Evolutionary conservation across 2,797 vertebrate genomes (phyloP), one percentile per base, ranked within the genome.

Genomic region (Ispidina picta): DNA sequence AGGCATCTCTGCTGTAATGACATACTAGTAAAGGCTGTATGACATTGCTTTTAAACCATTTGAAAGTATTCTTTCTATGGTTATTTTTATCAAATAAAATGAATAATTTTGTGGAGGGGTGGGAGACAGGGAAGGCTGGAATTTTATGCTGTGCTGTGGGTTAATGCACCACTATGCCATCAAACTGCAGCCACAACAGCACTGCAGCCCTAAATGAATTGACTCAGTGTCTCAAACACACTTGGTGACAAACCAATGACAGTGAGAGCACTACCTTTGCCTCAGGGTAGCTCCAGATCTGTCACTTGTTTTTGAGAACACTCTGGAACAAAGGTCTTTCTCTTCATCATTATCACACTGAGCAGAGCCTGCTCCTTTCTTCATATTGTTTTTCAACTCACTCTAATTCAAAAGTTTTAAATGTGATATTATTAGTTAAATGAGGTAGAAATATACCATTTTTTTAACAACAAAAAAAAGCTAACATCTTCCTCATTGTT

Each of bases 21-120:
- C 91, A 96, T 89, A 89, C 93, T 95, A 97, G 95, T 96, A 97
- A 97, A 97, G 94, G 94, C 86, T 97, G 86, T 29, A 23, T 92
- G 94, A 93, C 95, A 81, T 91, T 95, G 78, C 88, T 96, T 97
- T 95, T 91, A 93, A 95, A 86, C 59, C 33, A 29, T 85, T 96
- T 96, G 68, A 81, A 95, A 96, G 69, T 90, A 88, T 72, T 95
- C 58, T 93, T 96, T 93, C 72, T 86, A 92, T 84, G 64, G 95
- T 83, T 96, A 70, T 65, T 89, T 65, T 64, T 62, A 28, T 91
- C 73, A 76, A 79, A 77, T 25, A 28, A 25, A 52, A 60, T 1
- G 1, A 79, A 51, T 81, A 71, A 55, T 92, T 89, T 54, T 58
- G 83, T 23, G 28, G 52, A 41, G 23, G 6, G 5, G 7, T n/a